Conservation (phyloP, 2,113 vertebrate genomes). For the Amia ocellicauda region DNA sequence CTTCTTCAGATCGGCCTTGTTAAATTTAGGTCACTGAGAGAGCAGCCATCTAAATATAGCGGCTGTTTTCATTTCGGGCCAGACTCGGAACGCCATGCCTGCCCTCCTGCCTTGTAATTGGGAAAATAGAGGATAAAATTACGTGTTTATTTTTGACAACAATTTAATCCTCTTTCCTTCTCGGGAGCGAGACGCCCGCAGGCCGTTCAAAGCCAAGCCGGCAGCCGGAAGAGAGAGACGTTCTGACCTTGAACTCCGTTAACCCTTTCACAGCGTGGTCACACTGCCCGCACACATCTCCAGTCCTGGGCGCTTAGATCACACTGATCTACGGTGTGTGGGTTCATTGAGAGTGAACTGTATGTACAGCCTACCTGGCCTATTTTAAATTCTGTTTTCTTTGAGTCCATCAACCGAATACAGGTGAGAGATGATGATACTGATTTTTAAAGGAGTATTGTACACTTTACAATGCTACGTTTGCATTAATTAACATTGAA, state of each 20-base stretch:
- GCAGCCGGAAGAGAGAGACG: slow-evolving; percentile 39
- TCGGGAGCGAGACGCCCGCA: slow-evolving; percentile 61
- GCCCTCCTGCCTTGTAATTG: slow-evolving; percentile 76
- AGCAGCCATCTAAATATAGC: slow-evolving; percentile 77
- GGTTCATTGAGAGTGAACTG: not conserved
- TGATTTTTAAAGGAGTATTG: no score
- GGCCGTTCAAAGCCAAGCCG: slow-evolving; percentile 56
- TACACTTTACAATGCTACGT: no score
- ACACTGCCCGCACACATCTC: no score
- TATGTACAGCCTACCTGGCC: no score
- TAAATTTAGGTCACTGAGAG: slow-evolving; percentile 67
- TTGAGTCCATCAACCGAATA: no score
- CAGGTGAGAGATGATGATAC: no score
- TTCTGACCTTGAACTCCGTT: not conserved
- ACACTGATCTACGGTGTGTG: not conserved
- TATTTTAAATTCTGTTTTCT: no score
- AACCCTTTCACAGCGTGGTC: not conserved
- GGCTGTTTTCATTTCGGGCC: slow-evolving; percentile 72
- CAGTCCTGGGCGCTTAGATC: not conserved
- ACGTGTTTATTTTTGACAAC: slow-evolving; percentile 82
- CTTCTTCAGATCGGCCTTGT: slow-evolving; percentile 19
- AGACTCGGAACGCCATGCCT: slow-evolving; percentile 71
- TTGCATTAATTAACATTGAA: no score
- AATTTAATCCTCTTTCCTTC: slow-evolving; percentile 78
- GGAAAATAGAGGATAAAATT: slow-evolving; percentile 79